phyloP scores from a whole-genome alignment of 2,113 vertebrate genomes.

The Ictidomys tridecemlineatus region DNA sequence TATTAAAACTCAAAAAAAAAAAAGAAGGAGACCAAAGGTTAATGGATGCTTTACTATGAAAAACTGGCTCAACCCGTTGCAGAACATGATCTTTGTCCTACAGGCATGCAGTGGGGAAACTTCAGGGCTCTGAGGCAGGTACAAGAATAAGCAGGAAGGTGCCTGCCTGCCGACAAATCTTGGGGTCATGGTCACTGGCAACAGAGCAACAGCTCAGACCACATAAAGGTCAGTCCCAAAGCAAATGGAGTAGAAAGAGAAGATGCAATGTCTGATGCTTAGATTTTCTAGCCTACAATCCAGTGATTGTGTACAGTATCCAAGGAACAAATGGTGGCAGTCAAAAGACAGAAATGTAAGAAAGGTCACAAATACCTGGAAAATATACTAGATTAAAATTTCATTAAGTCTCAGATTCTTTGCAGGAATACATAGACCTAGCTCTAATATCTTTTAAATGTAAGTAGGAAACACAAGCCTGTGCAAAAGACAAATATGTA shows the following conservation, averaged over 20 bases:
- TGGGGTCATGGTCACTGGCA: rapidly evolving
- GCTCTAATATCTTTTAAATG: neutral
- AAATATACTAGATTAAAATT: conserved; percentile 24
- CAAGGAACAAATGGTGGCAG: neutral
- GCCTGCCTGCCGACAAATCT: neutral
- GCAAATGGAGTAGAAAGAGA: neutral
- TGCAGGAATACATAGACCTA: neutral
- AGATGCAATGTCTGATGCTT: neutral
- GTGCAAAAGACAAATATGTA: neutral
- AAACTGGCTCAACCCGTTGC: neutral
- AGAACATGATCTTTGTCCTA: conserved; percentile 24
- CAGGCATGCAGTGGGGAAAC: neutral
- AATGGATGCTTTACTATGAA: neutral
- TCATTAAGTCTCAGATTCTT: neutral
- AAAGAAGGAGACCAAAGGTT: conserved; percentile 31
- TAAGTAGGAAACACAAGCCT: neutral
- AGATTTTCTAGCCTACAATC: neutral
- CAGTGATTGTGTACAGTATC: neutral
- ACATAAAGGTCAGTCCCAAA: neutral
- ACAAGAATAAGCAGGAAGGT: neutral
- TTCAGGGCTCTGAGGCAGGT: neutral
- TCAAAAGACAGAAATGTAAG: neutral
- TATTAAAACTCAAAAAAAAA: too few species aligned
- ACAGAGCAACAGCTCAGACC: neutral
- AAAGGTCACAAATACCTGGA: neutral